Base-by-base conservation (phyloP, 2,888 invertebrate genomes). In the Desoria tigrina region DNA sequence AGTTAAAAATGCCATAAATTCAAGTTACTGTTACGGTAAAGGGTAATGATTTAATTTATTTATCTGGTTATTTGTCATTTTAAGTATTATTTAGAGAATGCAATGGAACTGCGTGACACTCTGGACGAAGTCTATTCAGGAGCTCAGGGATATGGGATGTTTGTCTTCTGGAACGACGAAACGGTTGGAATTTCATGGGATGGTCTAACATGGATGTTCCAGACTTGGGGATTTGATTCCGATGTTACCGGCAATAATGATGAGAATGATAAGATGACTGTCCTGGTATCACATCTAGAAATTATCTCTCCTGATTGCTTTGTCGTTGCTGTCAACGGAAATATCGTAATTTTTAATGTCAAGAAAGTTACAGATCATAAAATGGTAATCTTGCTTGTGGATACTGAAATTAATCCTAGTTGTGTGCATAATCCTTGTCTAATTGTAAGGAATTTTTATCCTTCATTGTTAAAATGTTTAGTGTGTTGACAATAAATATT, bases 181-280 rank as follows among this genome's bases (percentile, higher is more conserved):
- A 51, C 37, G n/a, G 11, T 60, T 18, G 60, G 49, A 2, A 14
- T 28, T 28, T 60, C 60, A 18, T 50, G 50, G 32, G 51, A 60
- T 37, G 51, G 39, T n/a, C 11, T 32, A 32, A 60, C 32, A 32
- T 60, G 60, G 60, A 11, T 50, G 2, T 51, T 60, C 18, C 50
- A 51, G 9, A 3, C 28, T 2, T 60, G 50, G 50, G 21, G 50
- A 28, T 45, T n/a, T 16, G 58, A 42, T 3, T 42, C 45, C n/a
- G 21, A 42, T 45, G 26, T 45, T 16, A 14, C 45, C 21, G 24
- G 42, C 37, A 3, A 24, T 23, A 2, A 26, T 32, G 3, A 21
- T 18, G 24, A 58, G 28, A 45, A 58, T n/a, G n/a, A n/a, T n/a
- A n/a, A n/a, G n/a, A n/a, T n/a, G n/a, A n/a, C n/a, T n/a, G n/a